phyloP scores from a whole-genome alignment of 2,797 vertebrate species.

The Lerista edwardsae region DNA sequence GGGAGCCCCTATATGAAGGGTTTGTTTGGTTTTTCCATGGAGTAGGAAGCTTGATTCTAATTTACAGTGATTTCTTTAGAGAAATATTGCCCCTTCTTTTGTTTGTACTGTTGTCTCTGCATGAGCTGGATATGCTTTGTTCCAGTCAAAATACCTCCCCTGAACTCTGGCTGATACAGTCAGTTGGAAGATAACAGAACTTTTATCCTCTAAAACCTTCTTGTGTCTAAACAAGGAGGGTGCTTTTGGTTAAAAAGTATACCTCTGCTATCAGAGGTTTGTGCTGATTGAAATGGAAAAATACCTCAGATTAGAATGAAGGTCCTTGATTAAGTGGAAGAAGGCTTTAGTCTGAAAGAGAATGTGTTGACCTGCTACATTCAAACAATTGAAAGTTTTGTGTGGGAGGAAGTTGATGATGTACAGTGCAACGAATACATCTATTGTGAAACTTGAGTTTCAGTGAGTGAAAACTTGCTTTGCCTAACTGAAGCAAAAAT shows the following conservation, averaged over 20 bases:
- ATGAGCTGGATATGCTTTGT: background rate
- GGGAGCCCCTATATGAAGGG: too few species aligned
- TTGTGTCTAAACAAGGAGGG: background rate
- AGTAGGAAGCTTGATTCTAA: background rate
- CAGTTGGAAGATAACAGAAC: too few species aligned
- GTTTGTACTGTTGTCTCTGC: background rate
- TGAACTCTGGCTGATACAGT: background rate
- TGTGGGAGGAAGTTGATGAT: background rate
- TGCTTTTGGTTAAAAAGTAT: background rate
- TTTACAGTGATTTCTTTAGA: background rate
- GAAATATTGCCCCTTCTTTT: background rate
- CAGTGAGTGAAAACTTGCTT: background rate
- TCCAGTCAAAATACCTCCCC: background rate
- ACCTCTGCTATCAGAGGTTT: background rate
- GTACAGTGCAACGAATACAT: background rate
- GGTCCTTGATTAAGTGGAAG: background rate
- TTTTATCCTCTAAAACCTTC: background rate
- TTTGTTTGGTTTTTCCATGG: background rate
- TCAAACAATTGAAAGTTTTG: background rate
- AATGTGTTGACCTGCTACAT: background rate
- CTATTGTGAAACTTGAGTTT: background rate
- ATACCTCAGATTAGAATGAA: background rate
- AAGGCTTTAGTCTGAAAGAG: background rate
- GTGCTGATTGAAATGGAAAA: background rate
- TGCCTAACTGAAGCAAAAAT: background rate